Evolutionary conservation across 2,113 vertebrate genomes (phyloP).

Genomic region (Dendrocopos noguchii): DNA sequence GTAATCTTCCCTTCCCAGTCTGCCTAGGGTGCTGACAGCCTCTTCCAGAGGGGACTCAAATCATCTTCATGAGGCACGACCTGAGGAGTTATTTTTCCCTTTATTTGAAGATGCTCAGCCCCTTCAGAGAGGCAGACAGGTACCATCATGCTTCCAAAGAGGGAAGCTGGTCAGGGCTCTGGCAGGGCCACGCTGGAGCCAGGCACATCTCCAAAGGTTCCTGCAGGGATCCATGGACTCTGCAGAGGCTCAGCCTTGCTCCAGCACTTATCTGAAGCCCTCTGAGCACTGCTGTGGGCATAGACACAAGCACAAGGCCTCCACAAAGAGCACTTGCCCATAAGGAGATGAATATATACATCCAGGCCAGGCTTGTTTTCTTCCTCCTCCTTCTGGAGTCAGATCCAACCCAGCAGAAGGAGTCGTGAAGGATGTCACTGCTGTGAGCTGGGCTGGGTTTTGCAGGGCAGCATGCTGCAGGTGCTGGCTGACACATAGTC

Average conservation of each 20-base stretch:
- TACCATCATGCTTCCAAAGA: not conserved
- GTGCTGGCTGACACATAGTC: conserved; percentile 36
- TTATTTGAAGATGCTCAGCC: not conserved
- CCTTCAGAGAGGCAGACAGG: not conserved
- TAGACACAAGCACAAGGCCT: too few relatives aligned
- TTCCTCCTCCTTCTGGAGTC: not conserved
- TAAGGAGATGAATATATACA: not conserved
- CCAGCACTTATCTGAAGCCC: not conserved
- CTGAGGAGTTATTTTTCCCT: not conserved
- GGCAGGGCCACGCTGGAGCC: not conserved
- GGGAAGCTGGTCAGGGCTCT: too few relatives aligned
- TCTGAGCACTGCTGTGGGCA: not conserved
- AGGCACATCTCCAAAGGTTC: not conserved
- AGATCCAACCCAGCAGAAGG: not conserved
- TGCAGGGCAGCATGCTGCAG: not conserved
- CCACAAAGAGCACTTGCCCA: not conserved
- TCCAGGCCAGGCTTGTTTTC: not conserved
- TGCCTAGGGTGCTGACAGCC: not conserved
- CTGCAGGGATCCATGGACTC: not conserved
- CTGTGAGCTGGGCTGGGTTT: not conserved
- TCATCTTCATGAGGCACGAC: not conserved
- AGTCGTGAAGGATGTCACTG: not conserved
- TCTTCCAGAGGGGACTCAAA: not conserved
- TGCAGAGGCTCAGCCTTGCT: not conserved
- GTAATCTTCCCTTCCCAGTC: not conserved